These are phyloP conservation scores for Spinus olivaceus DNA, from an alignment of 2,797 vertebrate species.

Conservation along the genomic window DNA sequence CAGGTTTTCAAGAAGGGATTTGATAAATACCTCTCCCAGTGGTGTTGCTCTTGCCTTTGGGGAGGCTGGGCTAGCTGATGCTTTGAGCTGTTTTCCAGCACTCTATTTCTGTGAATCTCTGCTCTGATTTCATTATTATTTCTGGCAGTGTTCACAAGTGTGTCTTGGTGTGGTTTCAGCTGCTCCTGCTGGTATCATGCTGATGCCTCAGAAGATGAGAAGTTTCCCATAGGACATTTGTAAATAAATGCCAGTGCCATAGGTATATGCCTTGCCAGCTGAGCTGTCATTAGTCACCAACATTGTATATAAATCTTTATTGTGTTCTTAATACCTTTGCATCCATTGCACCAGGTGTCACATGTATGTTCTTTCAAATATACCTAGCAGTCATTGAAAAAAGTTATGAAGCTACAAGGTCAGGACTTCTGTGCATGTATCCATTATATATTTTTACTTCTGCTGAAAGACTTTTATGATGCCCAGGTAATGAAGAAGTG, in stretches of 20 bases:
- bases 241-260: not conserved
- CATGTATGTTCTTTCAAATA: not conserved
- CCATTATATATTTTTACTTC: not conserved
- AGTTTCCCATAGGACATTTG: not conserved
- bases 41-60: not conserved
- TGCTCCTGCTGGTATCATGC: not conserved
- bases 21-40: not conserved
- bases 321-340: not conserved
- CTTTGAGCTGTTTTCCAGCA: not conserved
- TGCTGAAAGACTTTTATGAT: not conserved
- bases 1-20: not conserved
- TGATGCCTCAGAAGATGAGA: not conserved
- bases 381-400: not conserved
- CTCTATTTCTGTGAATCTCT: not conserved
- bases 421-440: not conserved
- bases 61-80: not conserved
- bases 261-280: not conserved
- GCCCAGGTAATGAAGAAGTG: not conserved
- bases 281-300: not conserved
- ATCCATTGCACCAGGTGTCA: fast-evolving
- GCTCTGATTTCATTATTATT: not conserved
- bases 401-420: not conserved
- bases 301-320: not conserved
- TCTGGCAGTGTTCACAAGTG: not conserved
- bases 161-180: not conserved